A percentile compares a stretch with the other conserved stretches of the same genome.
These are phyloP conservation scores for Serilophus lunatus DNA, from an alignment of 2,113 vertebrate species.

Conservation along the genomic window DNA sequence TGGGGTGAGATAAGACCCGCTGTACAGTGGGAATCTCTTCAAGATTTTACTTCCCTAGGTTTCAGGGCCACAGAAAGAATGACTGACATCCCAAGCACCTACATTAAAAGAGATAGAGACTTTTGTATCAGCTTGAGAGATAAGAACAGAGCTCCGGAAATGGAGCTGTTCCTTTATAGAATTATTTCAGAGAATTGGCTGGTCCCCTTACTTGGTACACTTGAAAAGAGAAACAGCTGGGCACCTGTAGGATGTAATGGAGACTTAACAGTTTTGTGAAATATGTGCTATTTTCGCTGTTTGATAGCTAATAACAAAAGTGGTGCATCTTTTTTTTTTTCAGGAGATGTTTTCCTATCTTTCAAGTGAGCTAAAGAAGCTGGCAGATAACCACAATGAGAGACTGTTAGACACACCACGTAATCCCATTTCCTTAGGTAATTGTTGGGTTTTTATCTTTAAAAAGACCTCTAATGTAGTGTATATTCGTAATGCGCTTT, in stretches of 20 bases:
- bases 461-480: background rate
- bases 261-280: background rate
- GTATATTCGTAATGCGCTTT: background rate
- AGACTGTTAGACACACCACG: conserved; percentile 89
- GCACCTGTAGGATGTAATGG: background rate
- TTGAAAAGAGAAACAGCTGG: background rate
- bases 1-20: background rate
- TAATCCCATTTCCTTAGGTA: conserved; percentile 96
- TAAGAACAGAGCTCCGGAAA: background rate
- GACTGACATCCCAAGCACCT: background rate
- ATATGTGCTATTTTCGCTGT: background rate
- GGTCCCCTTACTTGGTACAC: background rate
- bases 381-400: conserved; percentile 85
- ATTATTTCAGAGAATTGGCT: background rate
- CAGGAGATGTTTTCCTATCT: conserved; percentile 93
- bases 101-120: background rate
- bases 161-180: background rate
- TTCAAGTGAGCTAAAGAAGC: conserved; percentile 84
- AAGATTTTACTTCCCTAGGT: background rate
- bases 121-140: background rate
- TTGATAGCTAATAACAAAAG: conserved; percentile 25
- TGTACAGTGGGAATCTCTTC: background rate
- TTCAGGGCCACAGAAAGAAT: background rate
- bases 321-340: conserved; percentile 2
- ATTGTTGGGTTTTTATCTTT: background rate